Conservation (phyloP, 2,888 invertebrate species). For the Allolobophora icterica region DNA sequence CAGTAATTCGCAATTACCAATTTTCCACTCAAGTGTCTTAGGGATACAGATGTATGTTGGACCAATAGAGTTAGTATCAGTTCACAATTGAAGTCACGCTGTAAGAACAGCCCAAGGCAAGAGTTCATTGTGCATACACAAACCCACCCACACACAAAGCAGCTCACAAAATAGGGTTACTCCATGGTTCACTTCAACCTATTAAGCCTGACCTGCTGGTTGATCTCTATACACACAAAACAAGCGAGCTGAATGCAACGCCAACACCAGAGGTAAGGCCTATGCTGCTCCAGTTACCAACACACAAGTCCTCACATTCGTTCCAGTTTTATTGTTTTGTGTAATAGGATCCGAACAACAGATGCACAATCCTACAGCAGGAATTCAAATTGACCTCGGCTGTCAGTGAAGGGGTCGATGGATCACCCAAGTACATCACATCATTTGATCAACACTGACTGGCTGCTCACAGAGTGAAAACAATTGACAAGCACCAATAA, state of each 20-base stretch:
- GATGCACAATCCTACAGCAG: background rate
- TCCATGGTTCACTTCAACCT: background rate
- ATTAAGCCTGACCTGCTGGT: conserved; percentile 5
- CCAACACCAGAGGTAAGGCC: background rate
- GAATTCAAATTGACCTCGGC: background rate
- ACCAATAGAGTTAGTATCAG: background rate
- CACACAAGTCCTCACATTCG: background rate
- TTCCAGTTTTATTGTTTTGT: background rate
- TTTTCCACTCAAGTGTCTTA: background rate
- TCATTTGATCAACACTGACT: background rate
- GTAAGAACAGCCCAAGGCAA: background rate
- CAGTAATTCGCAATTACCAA: background rate
- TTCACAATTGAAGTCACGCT: background rate
- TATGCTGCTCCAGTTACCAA: background rate
- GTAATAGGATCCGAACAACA: background rate
- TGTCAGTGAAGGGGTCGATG: background rate
- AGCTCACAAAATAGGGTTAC: conserved; percentile 13
- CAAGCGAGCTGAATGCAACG: background rate
- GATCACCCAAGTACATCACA: background rate
- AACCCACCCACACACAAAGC: too few relatives aligned
- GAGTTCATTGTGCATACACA: background rate
- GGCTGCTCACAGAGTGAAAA: background rate
- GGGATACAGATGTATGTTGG: background rate
- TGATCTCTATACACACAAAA: background rate
- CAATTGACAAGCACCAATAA: background rate